phyloP scores from a whole-genome alignment of 2,113 vertebrate species.

The Sterrhoptilus dennistouni region DNA sequence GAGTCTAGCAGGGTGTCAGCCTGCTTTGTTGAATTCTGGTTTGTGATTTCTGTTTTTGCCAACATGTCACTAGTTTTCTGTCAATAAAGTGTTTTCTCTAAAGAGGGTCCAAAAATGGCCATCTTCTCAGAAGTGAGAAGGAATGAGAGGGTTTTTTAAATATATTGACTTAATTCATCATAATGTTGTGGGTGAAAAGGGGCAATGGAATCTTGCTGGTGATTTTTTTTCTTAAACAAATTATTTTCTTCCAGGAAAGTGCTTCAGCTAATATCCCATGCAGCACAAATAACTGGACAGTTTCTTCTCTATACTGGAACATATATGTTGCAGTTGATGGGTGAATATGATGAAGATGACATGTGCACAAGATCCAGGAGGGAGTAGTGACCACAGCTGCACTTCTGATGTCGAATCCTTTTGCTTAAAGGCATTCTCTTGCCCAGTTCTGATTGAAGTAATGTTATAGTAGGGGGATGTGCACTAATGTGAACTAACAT shows the following conservation, averaged over 20 bases:
- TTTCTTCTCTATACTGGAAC: constrained; percentile 76
- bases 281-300: constrained; percentile 75
- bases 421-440: neutral
- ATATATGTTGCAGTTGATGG: constrained; percentile 68
- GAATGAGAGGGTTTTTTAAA: neutral
- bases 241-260: constrained; percentile 68
- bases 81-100: neutral
- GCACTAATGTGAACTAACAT: neutral
- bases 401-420: neutral
- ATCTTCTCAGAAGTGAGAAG: neutral
- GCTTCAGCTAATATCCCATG: constrained; percentile 71
- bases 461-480: neutral
- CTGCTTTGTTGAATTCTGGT: neutral
- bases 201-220: neutral
- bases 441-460: neutral
- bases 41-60: neutral
- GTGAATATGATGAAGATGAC: constrained; percentile 57
- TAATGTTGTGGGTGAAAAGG: neutral
- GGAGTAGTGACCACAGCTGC: neutral
- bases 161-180: neutral
- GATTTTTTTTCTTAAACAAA: neutral
- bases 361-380: neutral
- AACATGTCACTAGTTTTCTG: neutral
- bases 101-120: neutral
- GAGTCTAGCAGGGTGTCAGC: neutral